Conservation (phyloP, 2,113 vertebrate genomes). For the Morone chrysops region DNA sequence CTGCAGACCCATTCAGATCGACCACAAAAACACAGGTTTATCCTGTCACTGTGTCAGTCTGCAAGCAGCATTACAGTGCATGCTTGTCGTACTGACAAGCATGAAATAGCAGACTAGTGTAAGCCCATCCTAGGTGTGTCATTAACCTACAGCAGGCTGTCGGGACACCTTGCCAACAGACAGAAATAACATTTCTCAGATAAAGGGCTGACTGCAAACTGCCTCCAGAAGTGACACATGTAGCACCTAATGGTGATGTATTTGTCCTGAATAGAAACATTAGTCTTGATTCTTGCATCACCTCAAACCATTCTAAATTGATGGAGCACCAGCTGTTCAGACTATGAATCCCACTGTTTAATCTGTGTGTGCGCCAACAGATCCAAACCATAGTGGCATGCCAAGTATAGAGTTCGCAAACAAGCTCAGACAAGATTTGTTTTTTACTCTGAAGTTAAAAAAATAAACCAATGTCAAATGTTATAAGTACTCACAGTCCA, state of each 20-base stretch:
- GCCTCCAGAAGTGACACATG: conserved; percentile 71
- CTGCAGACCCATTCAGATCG: conserved; percentile 1
- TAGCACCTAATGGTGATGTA: conserved; percentile 80
- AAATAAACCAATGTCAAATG: background rate
- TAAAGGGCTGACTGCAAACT: conserved; percentile 66
- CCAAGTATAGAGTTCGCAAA: conserved; percentile 56
- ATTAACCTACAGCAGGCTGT: conserved; percentile 67
- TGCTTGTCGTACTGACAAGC: conserved; percentile 44
- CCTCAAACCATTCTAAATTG: conserved; percentile 73
- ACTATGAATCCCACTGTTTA: conserved; percentile 39
- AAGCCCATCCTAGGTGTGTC: conserved; percentile 58
- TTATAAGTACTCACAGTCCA: conserved; percentile 91
- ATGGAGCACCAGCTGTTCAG: conserved; percentile 76
- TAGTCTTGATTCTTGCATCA: conserved; percentile 80
- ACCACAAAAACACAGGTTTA: conserved; percentile 35
- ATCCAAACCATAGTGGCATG: conserved; percentile 48
- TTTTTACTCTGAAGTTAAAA: conserved; percentile 14
- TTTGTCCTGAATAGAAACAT: conserved; percentile 75
- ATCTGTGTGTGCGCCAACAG: conserved; percentile 38
- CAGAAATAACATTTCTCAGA: conserved; percentile 68
- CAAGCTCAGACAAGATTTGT: conserved; percentile 37
- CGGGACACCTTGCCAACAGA: conserved; percentile 72
- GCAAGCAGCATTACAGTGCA: conserved; percentile 25
- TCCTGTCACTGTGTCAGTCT: conserved; percentile 27
- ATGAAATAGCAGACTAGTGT: conserved; percentile 49